These are phyloP conservation scores for Coracias cyanogaster DNA, from an alignment of 2,797 vertebrate species.

Conservation along the genomic window DNA sequence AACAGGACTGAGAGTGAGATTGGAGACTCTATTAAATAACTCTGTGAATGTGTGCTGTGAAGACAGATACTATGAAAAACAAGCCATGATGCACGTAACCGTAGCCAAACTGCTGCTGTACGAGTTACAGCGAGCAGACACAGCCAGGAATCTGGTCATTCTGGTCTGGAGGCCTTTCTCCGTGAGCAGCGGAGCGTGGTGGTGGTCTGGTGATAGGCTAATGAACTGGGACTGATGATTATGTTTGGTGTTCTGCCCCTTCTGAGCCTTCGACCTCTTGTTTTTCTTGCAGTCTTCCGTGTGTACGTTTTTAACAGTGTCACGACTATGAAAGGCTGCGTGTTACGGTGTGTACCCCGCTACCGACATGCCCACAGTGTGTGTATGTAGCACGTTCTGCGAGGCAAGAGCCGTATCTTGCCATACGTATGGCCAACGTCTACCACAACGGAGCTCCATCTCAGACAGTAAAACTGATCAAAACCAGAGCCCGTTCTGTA, in stretches of 20 bases:
- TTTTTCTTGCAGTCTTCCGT: background rate
- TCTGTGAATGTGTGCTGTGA: background rate
- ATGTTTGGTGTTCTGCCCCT: background rate
- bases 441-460: background rate
- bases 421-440: constrained; percentile 46
- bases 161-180: background rate
- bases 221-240: background rate
- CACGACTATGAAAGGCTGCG: background rate
- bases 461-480: constrained; percentile 44
- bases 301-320: fast-evolving
- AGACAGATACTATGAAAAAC: background rate
- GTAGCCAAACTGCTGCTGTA: background rate
- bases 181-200: background rate
- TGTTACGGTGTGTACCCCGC: fast-evolving
- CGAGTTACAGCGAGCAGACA: background rate
- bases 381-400: background rate
- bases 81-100: background rate
- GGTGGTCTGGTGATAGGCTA: background rate
- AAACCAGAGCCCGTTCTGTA: constrained; percentile 51
- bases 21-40: background rate
- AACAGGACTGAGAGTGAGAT: background rate
- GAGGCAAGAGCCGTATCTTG: background rate
- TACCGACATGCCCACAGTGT: fast-evolving
- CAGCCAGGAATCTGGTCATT: background rate
- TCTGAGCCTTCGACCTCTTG: background rate